Percentiles rank a stretch among this genome's conserved stretches.
Conservation (phyloP, 2,888 invertebrate genomes). For the Furcula furcula region DNA sequence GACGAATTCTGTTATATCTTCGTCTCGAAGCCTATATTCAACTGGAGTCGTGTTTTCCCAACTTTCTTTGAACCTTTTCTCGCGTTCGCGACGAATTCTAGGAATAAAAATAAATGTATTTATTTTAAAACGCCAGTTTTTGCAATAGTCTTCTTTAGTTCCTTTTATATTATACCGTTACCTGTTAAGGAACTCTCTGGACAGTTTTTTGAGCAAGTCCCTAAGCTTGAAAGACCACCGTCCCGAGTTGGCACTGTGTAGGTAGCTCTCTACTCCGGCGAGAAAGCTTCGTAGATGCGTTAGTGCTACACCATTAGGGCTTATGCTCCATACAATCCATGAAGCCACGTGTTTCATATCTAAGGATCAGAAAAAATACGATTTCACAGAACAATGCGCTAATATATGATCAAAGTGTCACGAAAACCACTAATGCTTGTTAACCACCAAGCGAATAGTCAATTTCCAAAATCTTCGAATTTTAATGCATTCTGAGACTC, state of each 20-base stretch:
- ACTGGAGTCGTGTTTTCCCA: slow-evolving; percentile 88
- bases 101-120: too few relatives aligned
- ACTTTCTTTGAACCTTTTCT: slow-evolving; percentile 73
- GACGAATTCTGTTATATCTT: slow-evolving; percentile 91
- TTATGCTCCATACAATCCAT: slow-evolving; percentile 84
- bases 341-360: slow-evolving; percentile 74
- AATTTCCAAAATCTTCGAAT: too few relatives aligned
- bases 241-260: slow-evolving; percentile 94
- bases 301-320: slow-evolving; percentile 85
- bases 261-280: slow-evolving; percentile 91
- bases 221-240: slow-evolving; percentile 87
- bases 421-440: too few relatives aligned
- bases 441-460: too few relatives aligned
- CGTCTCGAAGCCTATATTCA: slow-evolving; percentile 87
- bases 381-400: too few relatives aligned
- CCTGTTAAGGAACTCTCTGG: slow-evolving; percentile 84
- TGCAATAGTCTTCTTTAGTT: neutral
- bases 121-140: too few relatives aligned
- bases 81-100: slow-evolving; percentile 85
- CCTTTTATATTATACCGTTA: slow-evolving; percentile 19
- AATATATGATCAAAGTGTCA: too few relatives aligned
- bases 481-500: too few relatives aligned
- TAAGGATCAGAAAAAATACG: slow-evolving; percentile 19
- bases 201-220: slow-evolving; percentile 86
- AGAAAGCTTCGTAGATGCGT: slow-evolving; percentile 90